Conservation (phyloP, 1,140 invertebrate species). For the Drosophila bocqueti region DNA sequence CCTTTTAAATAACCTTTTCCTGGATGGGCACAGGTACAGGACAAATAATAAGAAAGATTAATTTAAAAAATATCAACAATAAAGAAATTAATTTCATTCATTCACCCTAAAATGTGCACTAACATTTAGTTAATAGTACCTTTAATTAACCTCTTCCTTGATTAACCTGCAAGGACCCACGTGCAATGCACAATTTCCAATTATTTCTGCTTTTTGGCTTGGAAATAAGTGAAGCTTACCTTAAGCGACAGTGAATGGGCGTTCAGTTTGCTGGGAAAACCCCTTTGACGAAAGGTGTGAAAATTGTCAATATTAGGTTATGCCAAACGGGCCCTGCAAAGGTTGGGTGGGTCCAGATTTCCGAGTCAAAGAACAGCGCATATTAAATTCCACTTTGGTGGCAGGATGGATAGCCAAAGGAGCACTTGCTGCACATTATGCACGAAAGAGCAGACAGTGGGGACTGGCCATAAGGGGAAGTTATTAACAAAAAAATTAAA, state of each 20-base stretch:
- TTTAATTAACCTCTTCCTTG: not conserved
- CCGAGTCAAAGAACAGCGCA: not conserved
- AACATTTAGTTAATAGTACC: not conserved
- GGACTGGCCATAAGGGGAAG: not conserved
- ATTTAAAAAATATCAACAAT: too few species aligned
- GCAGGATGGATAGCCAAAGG: conserved; percentile 15
- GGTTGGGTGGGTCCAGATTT: not conserved
- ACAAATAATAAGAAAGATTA: too few species aligned
- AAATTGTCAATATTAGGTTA: conserved; percentile 12
- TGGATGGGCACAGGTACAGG: too few species aligned
- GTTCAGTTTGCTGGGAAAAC: not conserved
- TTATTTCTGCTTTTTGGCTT: not conserved
- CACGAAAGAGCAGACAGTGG: conserved; percentile 4
- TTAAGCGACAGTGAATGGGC: not conserved
- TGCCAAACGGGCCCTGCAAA: not conserved
- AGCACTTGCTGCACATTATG: conserved; percentile 13
- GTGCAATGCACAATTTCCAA: not conserved
- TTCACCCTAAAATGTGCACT: too few species aligned
- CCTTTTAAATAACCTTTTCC: too few species aligned
- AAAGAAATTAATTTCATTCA: too few species aligned
- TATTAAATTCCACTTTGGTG: conserved; percentile 41
- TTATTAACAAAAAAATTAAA: not conserved
- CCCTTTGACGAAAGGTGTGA: not conserved
- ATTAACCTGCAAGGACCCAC: not conserved
- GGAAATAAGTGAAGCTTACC: not conserved